A percentile compares a stretch with the other conserved stretches of the same genome.
Conservation (phyloP, 2,797 vertebrate genomes). For the Anabacerthia variegaticeps region DNA sequence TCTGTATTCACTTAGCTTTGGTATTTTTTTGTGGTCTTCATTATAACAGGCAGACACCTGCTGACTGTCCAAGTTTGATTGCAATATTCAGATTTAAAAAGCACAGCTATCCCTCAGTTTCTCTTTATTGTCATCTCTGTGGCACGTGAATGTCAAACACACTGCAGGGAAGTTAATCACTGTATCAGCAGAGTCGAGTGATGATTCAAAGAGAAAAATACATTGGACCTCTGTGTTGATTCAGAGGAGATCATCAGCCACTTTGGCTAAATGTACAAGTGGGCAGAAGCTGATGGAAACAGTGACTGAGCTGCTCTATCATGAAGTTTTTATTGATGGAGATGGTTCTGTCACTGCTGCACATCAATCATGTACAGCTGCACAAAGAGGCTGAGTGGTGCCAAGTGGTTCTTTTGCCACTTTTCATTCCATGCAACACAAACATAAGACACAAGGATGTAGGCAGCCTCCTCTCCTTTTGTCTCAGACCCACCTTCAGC, state of each 20-base stretch:
- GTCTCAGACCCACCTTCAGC: background rate
- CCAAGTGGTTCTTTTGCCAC: background rate
- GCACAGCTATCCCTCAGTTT: background rate
- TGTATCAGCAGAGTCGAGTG: background rate
- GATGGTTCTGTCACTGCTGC: background rate
- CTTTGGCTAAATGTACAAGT: background rate
- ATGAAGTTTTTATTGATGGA: background rate
- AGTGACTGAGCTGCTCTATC: background rate
- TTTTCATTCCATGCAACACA: background rate
- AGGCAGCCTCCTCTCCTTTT: background rate
- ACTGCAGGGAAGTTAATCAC: background rate
- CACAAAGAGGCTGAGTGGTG: background rate
- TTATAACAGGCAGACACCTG: conserved; percentile 75
- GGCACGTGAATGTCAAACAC: background rate
- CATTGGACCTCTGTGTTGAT: background rate
- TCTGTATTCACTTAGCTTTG: conserved; percentile 79
- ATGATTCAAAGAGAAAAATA: background rate
- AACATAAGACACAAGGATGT: background rate
- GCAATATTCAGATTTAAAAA: conserved; percentile 21
- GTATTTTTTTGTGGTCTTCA: conserved; percentile 49
- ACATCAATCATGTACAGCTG: background rate
- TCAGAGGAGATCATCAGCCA: background rate
- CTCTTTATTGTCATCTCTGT: background rate
- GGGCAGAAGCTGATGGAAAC: background rate
- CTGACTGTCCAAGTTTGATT: conserved; percentile 26